phyloP scores from a whole-genome alignment of 2,113 vertebrate genomes.

The Crypturellus undulatus region DNA sequence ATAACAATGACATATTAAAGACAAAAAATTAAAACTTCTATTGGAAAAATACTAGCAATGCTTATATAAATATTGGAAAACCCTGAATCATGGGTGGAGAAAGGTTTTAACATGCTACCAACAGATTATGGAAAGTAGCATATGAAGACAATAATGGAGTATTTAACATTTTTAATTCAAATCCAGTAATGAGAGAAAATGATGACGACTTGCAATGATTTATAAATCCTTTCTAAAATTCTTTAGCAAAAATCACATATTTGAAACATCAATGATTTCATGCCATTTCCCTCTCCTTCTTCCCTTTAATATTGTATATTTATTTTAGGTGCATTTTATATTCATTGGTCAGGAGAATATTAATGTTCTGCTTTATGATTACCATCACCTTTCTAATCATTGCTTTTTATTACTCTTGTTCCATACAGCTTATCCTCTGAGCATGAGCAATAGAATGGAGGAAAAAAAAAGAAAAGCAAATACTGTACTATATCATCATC shows the following conservation, averaged over 20 bases:
- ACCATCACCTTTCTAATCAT: constrained; percentile 70
- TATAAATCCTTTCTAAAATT: neutral
- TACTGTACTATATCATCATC: constrained; percentile 80
- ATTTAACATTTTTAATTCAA: constrained; percentile 14
- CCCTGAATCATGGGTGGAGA: neutral
- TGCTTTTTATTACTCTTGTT: constrained; percentile 78
- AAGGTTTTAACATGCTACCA: neutral
- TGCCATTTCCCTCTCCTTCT: neutral
- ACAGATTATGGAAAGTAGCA: neutral
- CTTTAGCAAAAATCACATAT: neutral
- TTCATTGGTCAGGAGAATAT: constrained; percentile 68
- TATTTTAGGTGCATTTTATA: constrained; percentile 41
- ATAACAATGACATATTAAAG: neutral
- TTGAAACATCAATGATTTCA: neutral
- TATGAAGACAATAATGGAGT: neutral
- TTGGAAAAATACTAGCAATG: neutral
- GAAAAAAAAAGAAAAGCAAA: constrained; percentile 71
- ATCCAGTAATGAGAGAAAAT: neutral
- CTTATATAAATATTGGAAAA: neutral
- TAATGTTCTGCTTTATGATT: constrained; percentile 64
- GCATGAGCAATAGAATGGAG: constrained; percentile 69
- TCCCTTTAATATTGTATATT: constrained; percentile 34
- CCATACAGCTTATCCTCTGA: constrained; percentile 45
- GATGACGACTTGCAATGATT: neutral
- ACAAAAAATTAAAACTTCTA: constrained; percentile 9